Evolutionary conservation across 2,888 invertebrate genomes (phyloP), one percentile per base, ranked within the genome.

Genomic region (Erebia aethiops): DNA sequence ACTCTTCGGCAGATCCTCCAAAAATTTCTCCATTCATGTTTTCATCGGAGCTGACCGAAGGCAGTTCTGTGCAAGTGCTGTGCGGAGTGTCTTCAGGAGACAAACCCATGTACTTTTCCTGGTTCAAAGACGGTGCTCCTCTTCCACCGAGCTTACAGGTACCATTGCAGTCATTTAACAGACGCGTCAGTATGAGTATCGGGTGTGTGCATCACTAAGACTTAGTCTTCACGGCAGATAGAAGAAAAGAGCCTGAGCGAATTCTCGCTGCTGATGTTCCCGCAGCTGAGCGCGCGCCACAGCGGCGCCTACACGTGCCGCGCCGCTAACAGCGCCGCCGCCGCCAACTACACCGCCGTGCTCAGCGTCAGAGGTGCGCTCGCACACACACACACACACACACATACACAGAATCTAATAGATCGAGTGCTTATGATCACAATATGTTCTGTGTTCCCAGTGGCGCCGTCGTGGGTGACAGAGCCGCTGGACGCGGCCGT

Each of bases 11-110:
- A 95, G 95, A 95, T 91, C 97, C 97, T 3, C 98, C 98, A n/a
- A 95, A 97, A 80, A 96, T 98, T 83, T 97, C 97, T 77, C 96
- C 97, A 49, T 98, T 98, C 87, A 95, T 95, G 68, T 98, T 98
- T 85, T 97, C 98, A 0, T 94, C 96, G 79, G 97, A 96, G 84
- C 93, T 97, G 69, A 96, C 96, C 84, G 96, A 98, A 90, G 96
- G 97, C 77, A 96, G 97, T 84, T 92, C 97, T 67, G 96, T 96
- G 76, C 96, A 97, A 85, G 96, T 97, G 70, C 95, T 97, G 11
- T 97, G 97, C 85, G 96, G 96, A 64, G 96, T 97, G 71, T 96
- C 96, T 69, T 94, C 95, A 13, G 96, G 96, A 26, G 96, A 96
- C 87, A 95, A 95, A 88, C 96, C 96, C 52, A 92, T 96, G 77